These are phyloP conservation scores for Podarcis siculus DNA, from an alignment of 2,797 vertebrate genomes.

Conservation along the genomic window DNA sequence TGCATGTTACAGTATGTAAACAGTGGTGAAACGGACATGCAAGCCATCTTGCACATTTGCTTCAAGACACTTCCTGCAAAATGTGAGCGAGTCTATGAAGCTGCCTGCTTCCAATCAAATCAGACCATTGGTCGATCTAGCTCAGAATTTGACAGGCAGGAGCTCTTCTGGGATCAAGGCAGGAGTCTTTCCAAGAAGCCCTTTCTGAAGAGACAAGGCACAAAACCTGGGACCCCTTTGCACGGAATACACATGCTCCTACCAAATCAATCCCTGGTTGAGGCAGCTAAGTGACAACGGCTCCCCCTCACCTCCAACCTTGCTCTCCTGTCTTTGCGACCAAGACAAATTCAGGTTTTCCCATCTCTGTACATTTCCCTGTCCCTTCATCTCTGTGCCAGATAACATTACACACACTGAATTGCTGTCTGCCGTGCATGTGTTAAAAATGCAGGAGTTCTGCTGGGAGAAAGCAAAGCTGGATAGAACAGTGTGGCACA, in stretches of 20 bases:
- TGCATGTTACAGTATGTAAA: neutral
- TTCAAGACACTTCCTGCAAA: neutral
- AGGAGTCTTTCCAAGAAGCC: too few relatives aligned
- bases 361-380: neutral
- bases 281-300: neutral
- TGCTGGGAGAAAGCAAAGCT: neutral
- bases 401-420: neutral
- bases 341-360: neutral
- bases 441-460: neutral
- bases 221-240: too few relatives aligned
- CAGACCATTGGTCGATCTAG: too few relatives aligned
- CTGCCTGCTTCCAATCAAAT: too few relatives aligned
- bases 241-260: too few relatives aligned
- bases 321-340: neutral
- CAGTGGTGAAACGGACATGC: neutral
- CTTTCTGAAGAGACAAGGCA: too few relatives aligned
- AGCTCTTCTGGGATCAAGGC: too few relatives aligned
- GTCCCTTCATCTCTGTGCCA: neutral
- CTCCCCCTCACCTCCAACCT: neutral
- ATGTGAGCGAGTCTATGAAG: neutral
- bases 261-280: neutral
- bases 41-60: neutral
- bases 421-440: neutral
- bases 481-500: neutral
- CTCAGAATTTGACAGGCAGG: too few relatives aligned